These are phyloP conservation scores for Oeneis ivallda DNA, from an alignment of 2,888 invertebrate species.

Conservation along the genomic window DNA sequence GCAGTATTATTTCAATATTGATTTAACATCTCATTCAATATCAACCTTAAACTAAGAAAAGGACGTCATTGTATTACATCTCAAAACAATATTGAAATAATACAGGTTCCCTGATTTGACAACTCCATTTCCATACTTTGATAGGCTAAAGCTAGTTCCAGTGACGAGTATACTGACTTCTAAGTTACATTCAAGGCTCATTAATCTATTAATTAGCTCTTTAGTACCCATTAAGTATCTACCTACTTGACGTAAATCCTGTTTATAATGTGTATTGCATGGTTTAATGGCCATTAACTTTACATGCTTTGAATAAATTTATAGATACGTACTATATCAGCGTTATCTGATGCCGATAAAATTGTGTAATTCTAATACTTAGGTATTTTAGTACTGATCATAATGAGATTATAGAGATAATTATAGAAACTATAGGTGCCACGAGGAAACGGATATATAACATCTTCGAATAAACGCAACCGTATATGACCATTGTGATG, in stretches of 20 bases:
- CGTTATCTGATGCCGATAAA: slow-evolving; percentile 18
- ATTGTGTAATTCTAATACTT: slow-evolving; percentile 15
- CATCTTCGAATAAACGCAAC: slow-evolving; percentile 6
- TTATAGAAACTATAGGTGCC: background rate
- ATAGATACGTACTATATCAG: slow-evolving; percentile 13
- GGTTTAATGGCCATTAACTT: slow-evolving; percentile 11
- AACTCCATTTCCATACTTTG: background rate
- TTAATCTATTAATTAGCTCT: background rate
- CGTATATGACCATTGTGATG: slow-evolving; percentile 24
- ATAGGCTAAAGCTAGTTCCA: background rate
- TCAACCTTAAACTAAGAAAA: no score
- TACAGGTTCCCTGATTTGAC: no score
- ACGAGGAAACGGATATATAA: slow-evolving; percentile 17
- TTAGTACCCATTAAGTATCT: no score
- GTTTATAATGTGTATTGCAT: slow-evolving; percentile 5
- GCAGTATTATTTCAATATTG: no score
- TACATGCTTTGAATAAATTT: slow-evolving; percentile 18
- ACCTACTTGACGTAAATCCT: background rate
- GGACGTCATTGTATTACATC: no score
- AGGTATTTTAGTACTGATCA: background rate
- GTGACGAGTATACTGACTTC: background rate
- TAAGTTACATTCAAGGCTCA: background rate
- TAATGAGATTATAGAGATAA: slow-evolving; percentile 18
- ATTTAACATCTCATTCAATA: no score
- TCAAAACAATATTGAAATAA: no score